Base-by-base conservation (phyloP, 2,888 invertebrate species). In the Ditylenchus weischeri region DNA sequence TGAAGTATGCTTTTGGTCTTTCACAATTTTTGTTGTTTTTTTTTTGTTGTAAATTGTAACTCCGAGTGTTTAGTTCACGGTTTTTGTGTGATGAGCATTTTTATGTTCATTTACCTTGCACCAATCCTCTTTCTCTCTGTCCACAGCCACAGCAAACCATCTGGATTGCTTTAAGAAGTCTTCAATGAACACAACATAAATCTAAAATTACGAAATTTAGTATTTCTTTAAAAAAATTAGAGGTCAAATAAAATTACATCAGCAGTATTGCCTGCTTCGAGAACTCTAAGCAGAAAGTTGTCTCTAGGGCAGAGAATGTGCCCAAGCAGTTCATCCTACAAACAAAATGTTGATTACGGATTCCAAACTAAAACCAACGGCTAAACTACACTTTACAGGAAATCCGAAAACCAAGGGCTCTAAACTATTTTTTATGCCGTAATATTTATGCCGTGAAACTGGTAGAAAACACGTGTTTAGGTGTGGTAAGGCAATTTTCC, bases 61-160 rank as follows among this genome's bases (percentile, higher is more conserved):
- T 29, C 3, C 3, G 5, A 5, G 29, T 29, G 2, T 29, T 29
- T 29, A 4, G 3, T 29, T 29, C 29, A 29, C 29, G 8, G 10
- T 54, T 23, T 54, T 15, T 43, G 8, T 15, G 8, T 15, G 13
- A 10, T 15, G 1, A 29, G 8, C n/a, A 2, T 15, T 54, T 54
- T 6, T 23, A 54, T 15, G n/a, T 18, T 21, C 1, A 18, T 29
- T 19, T 59, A 59, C 59, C 59, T 29, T 59, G 36, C 15, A 13
- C 23, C 23, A 59, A 59, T 36, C 59, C 36, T 59, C 19, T 13
- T 36, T 36, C 8, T 19, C 13, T 6, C 19, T 19, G 35, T 59
- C 35, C n/a, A 35, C 59, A 59, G 59, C 59, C 29, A 59, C 19
- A 19, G 59, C 59, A 35, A 19, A 19, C 59, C 59, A 59, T 59